These are phyloP conservation scores for Goniozus legneri DNA, from an alignment of 1,140 invertebrate species.

Conservation along the genomic window DNA sequence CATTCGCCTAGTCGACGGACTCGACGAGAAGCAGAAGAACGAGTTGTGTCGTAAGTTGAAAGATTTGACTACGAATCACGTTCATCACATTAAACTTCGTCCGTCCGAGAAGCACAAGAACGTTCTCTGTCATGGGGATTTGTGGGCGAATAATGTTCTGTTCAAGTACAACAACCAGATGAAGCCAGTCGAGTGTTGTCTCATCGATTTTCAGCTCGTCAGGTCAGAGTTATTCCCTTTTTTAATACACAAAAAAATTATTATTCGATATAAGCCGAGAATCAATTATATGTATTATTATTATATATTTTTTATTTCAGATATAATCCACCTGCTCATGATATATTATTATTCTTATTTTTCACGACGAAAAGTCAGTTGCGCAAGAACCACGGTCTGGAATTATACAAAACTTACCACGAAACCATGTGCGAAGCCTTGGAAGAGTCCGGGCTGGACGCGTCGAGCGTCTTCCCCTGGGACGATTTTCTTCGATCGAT, in stretches of 20 bases:
- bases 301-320: constrained; percentile 19
- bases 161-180: constrained; percentile 55
- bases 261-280: not conserved
- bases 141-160: constrained; percentile 65
- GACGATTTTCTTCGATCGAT: constrained; percentile 28
- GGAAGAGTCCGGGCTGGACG: constrained; percentile 18
- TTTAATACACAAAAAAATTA: no score
- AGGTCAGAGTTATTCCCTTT: not conserved
- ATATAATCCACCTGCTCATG: constrained; percentile 58
- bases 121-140: constrained; percentile 63
- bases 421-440: constrained; percentile 17
- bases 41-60: constrained; percentile 24
- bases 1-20: constrained; percentile 27
- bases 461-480: constrained; percentile 24
- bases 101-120: constrained; percentile 42
- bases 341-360: constrained; percentile 47
- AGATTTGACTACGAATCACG: constrained; percentile 16
- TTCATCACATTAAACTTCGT: constrained; percentile 30
- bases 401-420: constrained; percentile 31
- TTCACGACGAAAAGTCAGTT: constrained; percentile 33
- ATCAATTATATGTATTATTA: not conserved
- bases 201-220: constrained; percentile 40
- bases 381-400: constrained; percentile 18
- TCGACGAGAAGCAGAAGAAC: constrained; percentile 15
- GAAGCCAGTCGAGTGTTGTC: constrained; percentile 45